Conservation (phyloP, 2,888 invertebrate genomes). For the Drosophila fungiperda region DNA sequence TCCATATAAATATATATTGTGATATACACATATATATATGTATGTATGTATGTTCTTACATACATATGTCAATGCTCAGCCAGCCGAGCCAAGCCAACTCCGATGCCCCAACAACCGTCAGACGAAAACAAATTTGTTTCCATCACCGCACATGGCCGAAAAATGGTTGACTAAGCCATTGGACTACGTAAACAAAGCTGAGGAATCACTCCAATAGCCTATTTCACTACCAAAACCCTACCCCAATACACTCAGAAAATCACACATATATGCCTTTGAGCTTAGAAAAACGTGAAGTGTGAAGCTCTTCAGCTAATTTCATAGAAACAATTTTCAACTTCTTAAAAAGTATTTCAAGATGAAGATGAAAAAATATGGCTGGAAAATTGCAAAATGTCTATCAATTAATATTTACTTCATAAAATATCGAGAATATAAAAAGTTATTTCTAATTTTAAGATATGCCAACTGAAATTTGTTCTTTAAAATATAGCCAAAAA, state of each 20-base stretch:
- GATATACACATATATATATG: background rate
- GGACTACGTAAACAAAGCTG: constrained; percentile 48
- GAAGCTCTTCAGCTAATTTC: background rate
- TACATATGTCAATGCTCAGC: constrained; percentile 14
- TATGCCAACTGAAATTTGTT: background rate
- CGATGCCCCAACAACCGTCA: constrained; percentile 29
- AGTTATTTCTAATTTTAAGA: background rate
- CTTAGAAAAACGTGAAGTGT: background rate
- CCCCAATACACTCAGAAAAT: background rate
- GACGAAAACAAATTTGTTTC: constrained; percentile 66
- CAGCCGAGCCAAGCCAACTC: constrained; percentile 12
- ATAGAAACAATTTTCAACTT: background rate
- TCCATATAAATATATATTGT: background rate
- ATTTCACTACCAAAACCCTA: background rate
- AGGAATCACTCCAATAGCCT: constrained; percentile 14
- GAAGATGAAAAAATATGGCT: background rate
- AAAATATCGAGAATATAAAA: background rate
- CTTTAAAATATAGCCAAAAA: background rate
- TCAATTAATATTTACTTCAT: background rate
- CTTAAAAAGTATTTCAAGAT: background rate
- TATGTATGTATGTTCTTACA: background rate
- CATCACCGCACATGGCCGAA: constrained; percentile 61
- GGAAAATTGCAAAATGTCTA: background rate
- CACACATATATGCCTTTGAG: background rate
- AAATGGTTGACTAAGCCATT: constrained; percentile 52